Base-by-base conservation (phyloP, 2,888 invertebrate species). In the Tachina grossa region DNA sequence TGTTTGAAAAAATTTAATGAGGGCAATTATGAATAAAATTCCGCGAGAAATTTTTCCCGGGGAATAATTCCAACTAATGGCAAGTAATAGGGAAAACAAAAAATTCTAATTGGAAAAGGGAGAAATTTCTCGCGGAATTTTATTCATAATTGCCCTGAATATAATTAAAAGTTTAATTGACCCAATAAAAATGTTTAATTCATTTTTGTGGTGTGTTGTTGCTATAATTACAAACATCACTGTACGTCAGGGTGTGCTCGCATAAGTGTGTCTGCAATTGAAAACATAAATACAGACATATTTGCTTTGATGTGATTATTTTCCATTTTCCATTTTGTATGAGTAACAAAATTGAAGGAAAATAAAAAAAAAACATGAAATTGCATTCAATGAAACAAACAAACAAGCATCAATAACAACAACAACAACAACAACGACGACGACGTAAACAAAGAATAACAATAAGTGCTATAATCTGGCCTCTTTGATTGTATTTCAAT, bases 401-500 rank as follows among this genome's bases (percentile, higher is more conserved):
- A n/a, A 41, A 19, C 6, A 71, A 69, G 11, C 31, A n/a, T n/a
- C n/a, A 10, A 19, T 2, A 57, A 45, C 45, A 57, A 57, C 39
- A 39, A 57, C 57, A 13, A 31, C 31, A 4, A 31, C 31, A 1
- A 31, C 31, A 2, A 19, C 8, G 31, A 31, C 45, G 9, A 39
- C 39, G 9, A 59, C 59, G 13, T 55, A 55, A 55, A 19, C 13
- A 16, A 68, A 31, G 57, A 57, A 71, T 57, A 43, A 69, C 63
- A 79, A 79, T 71, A 79, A 79, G 69, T 79, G 61, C 47, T 45
- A 61, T 61, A 78, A 78, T 78, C 69, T 53, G 61, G 45, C 61
- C 78, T 63, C 61, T 51, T 63, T 69, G 69, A 16, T 53, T 53
- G 16, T 11, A 57, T 49, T 68, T 57, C 66, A 57, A 45, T 76